phyloP scores from a whole-genome alignment of 37 sponge, comb jelly and placozoan species.

The Agelas oroides region DNA sequence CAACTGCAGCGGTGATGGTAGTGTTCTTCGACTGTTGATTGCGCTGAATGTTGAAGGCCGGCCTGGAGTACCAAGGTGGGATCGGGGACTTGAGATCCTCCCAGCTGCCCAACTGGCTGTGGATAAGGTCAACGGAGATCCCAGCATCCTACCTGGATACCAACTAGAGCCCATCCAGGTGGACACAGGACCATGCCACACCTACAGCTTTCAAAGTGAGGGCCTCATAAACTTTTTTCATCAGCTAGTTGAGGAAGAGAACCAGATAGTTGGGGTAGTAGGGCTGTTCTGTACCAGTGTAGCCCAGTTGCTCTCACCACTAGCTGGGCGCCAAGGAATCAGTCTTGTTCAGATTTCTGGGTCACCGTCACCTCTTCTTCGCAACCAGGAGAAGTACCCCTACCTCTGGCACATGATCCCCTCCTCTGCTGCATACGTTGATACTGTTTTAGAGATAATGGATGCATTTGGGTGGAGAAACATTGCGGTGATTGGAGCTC shows the following conservation, averaged over 20 bases:
- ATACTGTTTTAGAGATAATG: constrained; percentile 4
- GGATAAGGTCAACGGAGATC: no score
- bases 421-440: no score
- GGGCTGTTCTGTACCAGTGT: no score
- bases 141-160: not conserved
- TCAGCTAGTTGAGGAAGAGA: no score
- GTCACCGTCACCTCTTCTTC: no score
- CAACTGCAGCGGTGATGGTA: no score
- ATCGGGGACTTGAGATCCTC: constrained; percentile 3
- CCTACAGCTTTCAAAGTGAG: no score
- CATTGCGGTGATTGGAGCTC: not conserved
- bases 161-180: not conserved
- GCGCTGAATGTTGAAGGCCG: no score
- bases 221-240: no score
- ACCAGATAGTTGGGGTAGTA: no score
- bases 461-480: constrained; percentile 4
- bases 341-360: constrained; percentile 22
- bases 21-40: no score
- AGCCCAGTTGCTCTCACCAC: not conserved
- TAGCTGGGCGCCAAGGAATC: constrained; percentile 3
- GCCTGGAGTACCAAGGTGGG: constrained; percentile 7
- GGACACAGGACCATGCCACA: not conserved
- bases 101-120: constrained; percentile 20
- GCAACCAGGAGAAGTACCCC: not conserved
- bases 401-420: no score